Percentiles rank a stretch among this genome's conserved stretches.
Evolutionary conservation across 2,797 vertebrate species (phyloP).

Genomic region (Halcyon chelicuti): DNA sequence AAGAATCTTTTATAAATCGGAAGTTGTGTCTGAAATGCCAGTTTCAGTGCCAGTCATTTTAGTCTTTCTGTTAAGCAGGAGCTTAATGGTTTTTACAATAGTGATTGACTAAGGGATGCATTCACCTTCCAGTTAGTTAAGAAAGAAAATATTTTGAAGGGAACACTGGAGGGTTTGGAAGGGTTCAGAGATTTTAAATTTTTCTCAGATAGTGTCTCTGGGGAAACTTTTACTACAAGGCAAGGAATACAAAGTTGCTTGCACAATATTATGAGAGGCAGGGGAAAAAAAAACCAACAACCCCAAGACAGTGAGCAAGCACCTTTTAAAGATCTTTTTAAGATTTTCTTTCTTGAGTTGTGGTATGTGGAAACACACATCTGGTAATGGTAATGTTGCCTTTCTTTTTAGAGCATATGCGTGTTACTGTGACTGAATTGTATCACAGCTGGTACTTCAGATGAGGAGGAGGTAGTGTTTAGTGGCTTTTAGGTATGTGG

Average conservation of each 20-base stretch:
- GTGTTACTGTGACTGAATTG: neutral
- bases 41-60: neutral
- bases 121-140: neutral
- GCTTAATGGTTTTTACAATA: neutral
- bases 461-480: neutral
- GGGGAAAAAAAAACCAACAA: neutral
- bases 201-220: neutral
- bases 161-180: neutral
- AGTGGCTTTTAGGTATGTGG: neutral
- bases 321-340: neutral
- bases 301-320: neutral
- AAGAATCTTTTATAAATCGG: neutral
- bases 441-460: neutral
- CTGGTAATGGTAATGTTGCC: neutral
- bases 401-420: neutral
- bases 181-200: neutral
- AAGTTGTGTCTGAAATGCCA: neutral
- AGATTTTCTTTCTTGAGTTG: neutral
- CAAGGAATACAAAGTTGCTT: neutral
- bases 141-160: neutral
- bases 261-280: neutral
- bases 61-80: neutral
- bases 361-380: neutral
- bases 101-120: accelerated
- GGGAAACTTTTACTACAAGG: neutral